Conservation (phyloP, 1,140 invertebrate species). For the Antheraea mylitta region DNA sequence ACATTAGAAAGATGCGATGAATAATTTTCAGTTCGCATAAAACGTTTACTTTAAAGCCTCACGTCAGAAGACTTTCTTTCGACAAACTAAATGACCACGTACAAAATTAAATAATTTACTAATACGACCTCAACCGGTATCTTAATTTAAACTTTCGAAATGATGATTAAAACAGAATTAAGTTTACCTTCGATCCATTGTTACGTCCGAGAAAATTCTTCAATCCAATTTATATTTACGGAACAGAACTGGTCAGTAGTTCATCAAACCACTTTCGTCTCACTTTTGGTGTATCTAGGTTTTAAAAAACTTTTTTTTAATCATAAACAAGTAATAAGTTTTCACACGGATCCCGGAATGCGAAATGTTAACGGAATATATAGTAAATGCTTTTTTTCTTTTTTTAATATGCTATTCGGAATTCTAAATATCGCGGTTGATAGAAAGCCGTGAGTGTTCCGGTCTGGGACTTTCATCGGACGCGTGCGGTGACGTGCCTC, state of each 20-base stretch:
- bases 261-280: constrained; percentile 13
- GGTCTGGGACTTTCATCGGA: constrained; percentile 52
- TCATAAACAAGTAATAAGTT: constrained; percentile 7
- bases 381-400: constrained; percentile 6
- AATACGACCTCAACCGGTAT: not conserved
- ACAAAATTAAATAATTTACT: not conserved
- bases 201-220: constrained; percentile 11
- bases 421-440: constrained; percentile 29
- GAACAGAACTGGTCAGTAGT: constrained; percentile 4
- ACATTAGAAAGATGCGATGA: too few species aligned
- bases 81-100: not conserved
- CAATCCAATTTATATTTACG: constrained; percentile 17
- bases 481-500: constrained; percentile 51
- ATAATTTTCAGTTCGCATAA: too few species aligned
- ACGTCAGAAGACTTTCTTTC: not conserved
- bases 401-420: constrained; percentile 18
- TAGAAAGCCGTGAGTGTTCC: constrained; percentile 57
- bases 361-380: too few species aligned
- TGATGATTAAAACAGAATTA: not conserved
- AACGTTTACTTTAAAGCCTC: not conserved
- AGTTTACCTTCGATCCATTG: constrained; percentile 37
- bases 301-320: constrained; percentile 6
- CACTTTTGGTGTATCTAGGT: not conserved
- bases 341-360: not conserved
- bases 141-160: not conserved